phyloP scores from a whole-genome alignment of 2,888 invertebrate species.

The Drosophila vallismaia region DNA sequence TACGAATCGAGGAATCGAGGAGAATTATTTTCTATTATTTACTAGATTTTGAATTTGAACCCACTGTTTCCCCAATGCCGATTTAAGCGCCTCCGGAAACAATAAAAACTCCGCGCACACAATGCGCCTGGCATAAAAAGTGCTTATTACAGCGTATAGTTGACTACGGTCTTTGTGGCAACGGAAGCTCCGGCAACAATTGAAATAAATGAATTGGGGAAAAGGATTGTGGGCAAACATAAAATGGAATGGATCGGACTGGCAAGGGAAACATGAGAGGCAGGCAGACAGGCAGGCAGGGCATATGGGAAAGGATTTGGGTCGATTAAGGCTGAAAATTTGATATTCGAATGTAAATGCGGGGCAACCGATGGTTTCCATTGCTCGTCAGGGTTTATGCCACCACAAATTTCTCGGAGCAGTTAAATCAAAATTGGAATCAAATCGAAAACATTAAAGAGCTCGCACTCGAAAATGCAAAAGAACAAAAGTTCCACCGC shows the following conservation, averaged over 20 bases:
- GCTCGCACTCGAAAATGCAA: slow-evolving; percentile 24
- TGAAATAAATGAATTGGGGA: slow-evolving; percentile 77
- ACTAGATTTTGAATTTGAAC: background rate
- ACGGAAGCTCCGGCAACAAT: slow-evolving; percentile 64
- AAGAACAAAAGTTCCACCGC: background rate
- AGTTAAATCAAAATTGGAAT: slow-evolving; percentile 44
- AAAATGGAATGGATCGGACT: slow-evolving; percentile 43
- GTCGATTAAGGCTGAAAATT: slow-evolving; percentile 32
- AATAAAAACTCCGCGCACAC: slow-evolving; percentile 67
- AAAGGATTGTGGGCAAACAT: slow-evolving; percentile 63
- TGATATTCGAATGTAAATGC: slow-evolving; percentile 15
- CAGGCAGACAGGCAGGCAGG: background rate
- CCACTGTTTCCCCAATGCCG: slow-evolving; percentile 51
- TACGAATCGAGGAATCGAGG: no score
- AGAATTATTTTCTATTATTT: background rate
- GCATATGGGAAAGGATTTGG: slow-evolving; percentile 14
- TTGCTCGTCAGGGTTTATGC: slow-evolving; percentile 16
- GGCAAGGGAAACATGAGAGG: slow-evolving; percentile 4
- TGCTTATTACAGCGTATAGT: slow-evolving; percentile 69
- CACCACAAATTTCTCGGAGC: slow-evolving; percentile 17
- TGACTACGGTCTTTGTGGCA: slow-evolving; percentile 50
- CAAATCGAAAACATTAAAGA: slow-evolving; percentile 42
- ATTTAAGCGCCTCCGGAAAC: slow-evolving; percentile 62
- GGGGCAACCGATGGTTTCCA: slow-evolving; percentile 6
- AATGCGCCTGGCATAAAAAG: slow-evolving; percentile 71